Conservation (phyloP, 2,113 vertebrate genomes). For the Cheirogaleus medius region DNA sequence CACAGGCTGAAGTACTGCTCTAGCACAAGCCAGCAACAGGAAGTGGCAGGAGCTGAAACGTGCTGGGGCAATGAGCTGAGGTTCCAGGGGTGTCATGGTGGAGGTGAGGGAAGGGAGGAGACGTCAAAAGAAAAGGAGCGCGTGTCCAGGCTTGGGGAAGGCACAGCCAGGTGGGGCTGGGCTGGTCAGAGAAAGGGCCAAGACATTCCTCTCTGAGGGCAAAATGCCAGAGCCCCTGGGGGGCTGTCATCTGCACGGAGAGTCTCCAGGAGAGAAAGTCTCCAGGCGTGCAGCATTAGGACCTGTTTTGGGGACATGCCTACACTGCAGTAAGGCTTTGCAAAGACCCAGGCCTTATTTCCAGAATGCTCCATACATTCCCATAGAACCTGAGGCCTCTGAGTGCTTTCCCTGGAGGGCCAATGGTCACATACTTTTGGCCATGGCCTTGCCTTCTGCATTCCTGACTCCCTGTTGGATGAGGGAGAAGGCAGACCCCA, state of each 20-base stretch:
- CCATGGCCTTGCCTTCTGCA: not conserved
- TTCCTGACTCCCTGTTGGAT: not conserved
- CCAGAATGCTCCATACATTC: accelerated
- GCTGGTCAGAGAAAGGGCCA: not conserved
- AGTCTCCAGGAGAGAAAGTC: not conserved
- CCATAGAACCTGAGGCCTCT: not conserved
- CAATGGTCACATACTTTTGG: accelerated
- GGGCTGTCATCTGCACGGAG: not conserved
- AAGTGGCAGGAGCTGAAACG: not conserved
- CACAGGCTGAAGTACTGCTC: not conserved
- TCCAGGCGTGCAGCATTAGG: not conserved
- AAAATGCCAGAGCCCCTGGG: not conserved
- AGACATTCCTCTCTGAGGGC: too few species aligned
- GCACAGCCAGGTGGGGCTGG: accelerated
- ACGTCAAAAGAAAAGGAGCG: not conserved
- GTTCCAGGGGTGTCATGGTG: not conserved
- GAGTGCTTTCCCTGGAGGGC: too few species aligned
- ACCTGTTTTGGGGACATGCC: not conserved
- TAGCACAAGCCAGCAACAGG: not conserved
- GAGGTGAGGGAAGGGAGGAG: too few species aligned
- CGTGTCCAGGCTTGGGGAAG: not conserved
- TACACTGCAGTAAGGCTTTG: accelerated
- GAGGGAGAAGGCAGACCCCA: not conserved
- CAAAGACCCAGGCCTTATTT: not conserved
- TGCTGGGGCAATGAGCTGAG: not conserved